Evolutionary conservation across 2,888 invertebrate genomes (phyloP).

Genomic region (Clistopyga incitator): DNA sequence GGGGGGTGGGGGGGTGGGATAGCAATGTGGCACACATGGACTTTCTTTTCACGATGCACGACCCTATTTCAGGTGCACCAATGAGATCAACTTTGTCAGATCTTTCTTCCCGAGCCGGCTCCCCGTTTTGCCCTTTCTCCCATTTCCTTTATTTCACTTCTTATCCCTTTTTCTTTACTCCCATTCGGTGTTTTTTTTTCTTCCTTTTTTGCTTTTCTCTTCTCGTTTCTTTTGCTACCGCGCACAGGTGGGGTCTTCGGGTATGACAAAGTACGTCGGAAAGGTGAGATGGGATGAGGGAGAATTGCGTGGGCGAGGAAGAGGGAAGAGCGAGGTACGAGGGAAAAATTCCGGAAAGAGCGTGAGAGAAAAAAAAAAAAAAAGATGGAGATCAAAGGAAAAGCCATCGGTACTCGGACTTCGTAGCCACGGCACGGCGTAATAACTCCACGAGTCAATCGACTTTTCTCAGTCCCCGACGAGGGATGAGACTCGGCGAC

Average conservation of each 20-base stretch:
- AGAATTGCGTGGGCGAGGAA: slow-evolving; percentile 5
- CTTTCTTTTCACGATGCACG: slow-evolving; percentile 60
- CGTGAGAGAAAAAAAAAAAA: slow-evolving; percentile 30
- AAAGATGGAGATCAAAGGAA: slow-evolving; percentile 61
- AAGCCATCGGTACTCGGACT: slow-evolving; percentile 60
- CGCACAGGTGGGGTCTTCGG: slow-evolving; percentile 31
- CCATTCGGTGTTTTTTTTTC: not conserved
- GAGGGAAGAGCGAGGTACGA: slow-evolving; percentile 38
- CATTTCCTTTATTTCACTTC: slow-evolving; percentile 9
- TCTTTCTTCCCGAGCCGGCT: slow-evolving; percentile 40
- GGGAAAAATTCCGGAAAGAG: slow-evolving; percentile 33
- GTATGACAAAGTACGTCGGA: slow-evolving; percentile 47
- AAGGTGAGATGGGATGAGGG: slow-evolving; percentile 18
- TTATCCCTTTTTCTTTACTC: slow-evolving; percentile 43
- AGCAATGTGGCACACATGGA: slow-evolving; percentile 43
- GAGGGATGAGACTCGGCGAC: slow-evolving; percentile 12
- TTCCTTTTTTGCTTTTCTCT: too few relatives aligned
- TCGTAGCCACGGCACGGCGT: slow-evolving; percentile 55
- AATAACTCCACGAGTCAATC: slow-evolving; percentile 66
- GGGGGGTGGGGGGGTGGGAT: too few relatives aligned
- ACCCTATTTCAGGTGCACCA: slow-evolving; percentile 65
- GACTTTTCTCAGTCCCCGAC: slow-evolving; percentile 51
- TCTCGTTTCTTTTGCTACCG: slow-evolving; percentile 5
- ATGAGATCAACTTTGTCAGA: slow-evolving; percentile 67
- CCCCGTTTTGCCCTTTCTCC: slow-evolving; percentile 30